Conservation (phyloP, 2,797 vertebrate genomes). For the Acomys russatus region DNA sequence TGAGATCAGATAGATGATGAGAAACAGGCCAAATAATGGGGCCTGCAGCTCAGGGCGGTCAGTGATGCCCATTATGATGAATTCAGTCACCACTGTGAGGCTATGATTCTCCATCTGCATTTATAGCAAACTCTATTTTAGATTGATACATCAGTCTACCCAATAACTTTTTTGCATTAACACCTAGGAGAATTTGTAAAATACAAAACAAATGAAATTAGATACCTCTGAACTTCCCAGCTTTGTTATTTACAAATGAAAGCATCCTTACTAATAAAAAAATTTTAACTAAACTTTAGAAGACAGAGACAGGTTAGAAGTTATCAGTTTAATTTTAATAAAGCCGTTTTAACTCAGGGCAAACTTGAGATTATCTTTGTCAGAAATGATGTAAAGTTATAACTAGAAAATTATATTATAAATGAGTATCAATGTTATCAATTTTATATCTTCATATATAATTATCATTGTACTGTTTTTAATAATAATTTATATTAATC, state of each 20-base stretch:
- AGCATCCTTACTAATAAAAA: too few relatives aligned
- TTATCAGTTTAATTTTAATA: neutral
- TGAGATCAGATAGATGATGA: slow-evolving; percentile 59
- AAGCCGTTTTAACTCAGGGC: too few relatives aligned
- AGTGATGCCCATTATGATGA: slow-evolving; percentile 75
- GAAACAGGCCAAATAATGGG: slow-evolving; percentile 52
- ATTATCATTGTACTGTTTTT: neutral
- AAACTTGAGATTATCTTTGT: neutral
- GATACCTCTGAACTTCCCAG: rapidly evolving
- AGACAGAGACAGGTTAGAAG: neutral
- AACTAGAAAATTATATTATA: neutral
- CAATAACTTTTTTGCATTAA: neutral
- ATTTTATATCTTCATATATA: neutral
- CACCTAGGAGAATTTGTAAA: neutral
- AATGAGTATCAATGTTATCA: neutral
- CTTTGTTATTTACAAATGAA: neutral
- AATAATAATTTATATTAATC: neutral
- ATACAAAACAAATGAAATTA: neutral
- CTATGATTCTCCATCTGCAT: neutral
- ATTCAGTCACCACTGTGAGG: neutral
- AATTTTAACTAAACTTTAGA: neutral
- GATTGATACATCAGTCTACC: neutral
- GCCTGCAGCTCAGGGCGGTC: neutral
- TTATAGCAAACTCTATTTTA: neutral
- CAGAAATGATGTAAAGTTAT: neutral